phyloP scores from a whole-genome alignment of 2,113 vertebrate species.

The Paramisgurnus dabryanus region DNA sequence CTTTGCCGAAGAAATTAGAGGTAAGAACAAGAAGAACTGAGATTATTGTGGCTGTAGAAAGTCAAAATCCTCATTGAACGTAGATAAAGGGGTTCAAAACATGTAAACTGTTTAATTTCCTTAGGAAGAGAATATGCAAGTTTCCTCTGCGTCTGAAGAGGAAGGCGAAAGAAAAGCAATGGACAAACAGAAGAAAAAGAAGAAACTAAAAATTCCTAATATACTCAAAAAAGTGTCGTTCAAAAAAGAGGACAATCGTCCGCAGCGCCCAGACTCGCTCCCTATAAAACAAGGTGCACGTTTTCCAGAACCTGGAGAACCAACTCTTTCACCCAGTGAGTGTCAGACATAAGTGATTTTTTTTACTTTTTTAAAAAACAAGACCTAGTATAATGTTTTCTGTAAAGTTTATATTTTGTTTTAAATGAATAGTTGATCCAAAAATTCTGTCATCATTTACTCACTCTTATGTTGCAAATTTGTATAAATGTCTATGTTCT shows the following conservation, averaged over 20 bases:
- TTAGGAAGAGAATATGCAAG: constrained; percentile 49
- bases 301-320: rapidly evolving
- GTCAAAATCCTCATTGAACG: background rate
- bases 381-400: background rate
- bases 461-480: no score
- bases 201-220: constrained; percentile 54
- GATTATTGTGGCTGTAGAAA: background rate
- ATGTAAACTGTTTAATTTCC: background rate
- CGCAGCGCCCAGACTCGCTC: constrained; percentile 39
- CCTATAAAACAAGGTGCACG: background rate
- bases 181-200: constrained; percentile 59
- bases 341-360: background rate
- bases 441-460: no score
- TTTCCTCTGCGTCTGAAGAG: constrained; percentile 64
- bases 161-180: constrained; percentile 59
- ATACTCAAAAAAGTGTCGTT: constrained; percentile 61
- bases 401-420: no score
- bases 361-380: background rate
- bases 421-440: no score
- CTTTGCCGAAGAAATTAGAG: constrained; percentile 48
- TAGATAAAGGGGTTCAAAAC: no score
- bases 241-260: constrained; percentile 35
- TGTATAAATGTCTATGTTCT: no score
- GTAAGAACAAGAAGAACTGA: constrained; percentile 4
- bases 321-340: constrained; percentile 63